phyloP scores from a whole-genome alignment of 1,140 invertebrate species.

The Acromyrmex charruanus region DNA sequence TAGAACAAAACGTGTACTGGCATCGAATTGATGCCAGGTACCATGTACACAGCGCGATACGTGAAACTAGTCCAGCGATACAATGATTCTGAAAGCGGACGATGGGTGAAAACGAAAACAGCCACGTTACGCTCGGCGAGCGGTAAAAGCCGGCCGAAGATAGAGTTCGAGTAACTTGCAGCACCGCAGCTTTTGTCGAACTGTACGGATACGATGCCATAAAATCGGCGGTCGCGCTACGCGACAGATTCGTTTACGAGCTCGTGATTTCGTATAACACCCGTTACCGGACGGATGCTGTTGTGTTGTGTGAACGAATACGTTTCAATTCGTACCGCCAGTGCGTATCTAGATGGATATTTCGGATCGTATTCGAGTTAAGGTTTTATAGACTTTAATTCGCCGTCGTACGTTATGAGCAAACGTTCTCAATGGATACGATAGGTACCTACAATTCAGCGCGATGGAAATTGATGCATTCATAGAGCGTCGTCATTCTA shows the following conservation, averaged over 20 bases:
- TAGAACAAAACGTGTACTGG: conserved; percentile 32
- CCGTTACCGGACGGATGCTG: neutral
- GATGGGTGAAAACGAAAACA: conserved; percentile 21
- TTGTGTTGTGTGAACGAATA: neutral
- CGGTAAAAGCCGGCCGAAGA: conserved; percentile 22
- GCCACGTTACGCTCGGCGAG: conserved; percentile 5
- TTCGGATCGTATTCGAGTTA: neutral
- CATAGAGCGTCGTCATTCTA: neutral
- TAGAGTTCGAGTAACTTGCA: conserved; percentile 56
- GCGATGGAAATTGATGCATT: conserved; percentile 31
- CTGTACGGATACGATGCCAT: conserved; percentile 61
- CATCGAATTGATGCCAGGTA: neutral
- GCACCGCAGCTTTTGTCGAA: conserved; percentile 61
- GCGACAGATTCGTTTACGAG: conserved; percentile 76
- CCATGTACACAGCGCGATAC: neutral
- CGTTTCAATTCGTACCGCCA: conserved; percentile 21
- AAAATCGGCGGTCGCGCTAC: conserved; percentile 66
- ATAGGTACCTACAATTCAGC: neutral
- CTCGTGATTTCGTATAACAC: conserved; percentile 35
- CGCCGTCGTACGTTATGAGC: neutral
- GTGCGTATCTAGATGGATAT: conserved; percentile 8
- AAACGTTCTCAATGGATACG: conserved; percentile 24
- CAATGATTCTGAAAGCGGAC: conserved; percentile 49
- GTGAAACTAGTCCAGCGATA: neutral
- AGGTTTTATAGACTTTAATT: conserved; percentile 57